Evolutionary conservation across 2,888 invertebrate species (phyloP).

Genomic region (Platycnemis pennipes): DNA sequence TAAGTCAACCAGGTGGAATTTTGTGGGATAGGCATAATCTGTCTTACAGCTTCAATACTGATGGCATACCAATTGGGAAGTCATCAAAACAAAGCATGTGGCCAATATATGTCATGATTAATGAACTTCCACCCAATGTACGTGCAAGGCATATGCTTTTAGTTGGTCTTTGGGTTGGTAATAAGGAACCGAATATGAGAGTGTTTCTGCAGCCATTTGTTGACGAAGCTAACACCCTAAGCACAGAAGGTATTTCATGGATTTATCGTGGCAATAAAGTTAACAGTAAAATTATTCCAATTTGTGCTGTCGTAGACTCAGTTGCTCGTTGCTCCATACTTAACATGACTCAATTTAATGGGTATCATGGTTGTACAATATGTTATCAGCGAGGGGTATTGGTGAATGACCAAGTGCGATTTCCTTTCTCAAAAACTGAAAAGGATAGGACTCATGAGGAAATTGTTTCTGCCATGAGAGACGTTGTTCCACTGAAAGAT

Average conservation of each 20-base stretch:
- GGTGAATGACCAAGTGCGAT: background rate
- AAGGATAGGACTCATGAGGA: background rate
- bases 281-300: background rate
- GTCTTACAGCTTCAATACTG: background rate
- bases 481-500: background rate
- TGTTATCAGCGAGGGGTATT: background rate
- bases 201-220: background rate
- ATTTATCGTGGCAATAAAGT: background rate
- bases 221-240: background rate
- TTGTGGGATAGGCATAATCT: background rate
- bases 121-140: background rate
- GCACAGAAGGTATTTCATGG: background rate
- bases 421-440: background rate
- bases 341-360: background rate
- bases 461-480: background rate
- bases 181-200: background rate
- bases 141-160: background rate
- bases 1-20: background rate
- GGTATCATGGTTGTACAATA: background rate
- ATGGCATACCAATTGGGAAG: background rate
- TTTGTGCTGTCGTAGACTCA: background rate
- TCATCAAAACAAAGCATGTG: background rate
- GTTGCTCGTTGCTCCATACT: background rate
- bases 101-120: background rate
- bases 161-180: background rate